These are phyloP conservation scores for Motacilla alba DNA, from an alignment of 2,113 vertebrate genomes.

Conservation along the genomic window DNA sequence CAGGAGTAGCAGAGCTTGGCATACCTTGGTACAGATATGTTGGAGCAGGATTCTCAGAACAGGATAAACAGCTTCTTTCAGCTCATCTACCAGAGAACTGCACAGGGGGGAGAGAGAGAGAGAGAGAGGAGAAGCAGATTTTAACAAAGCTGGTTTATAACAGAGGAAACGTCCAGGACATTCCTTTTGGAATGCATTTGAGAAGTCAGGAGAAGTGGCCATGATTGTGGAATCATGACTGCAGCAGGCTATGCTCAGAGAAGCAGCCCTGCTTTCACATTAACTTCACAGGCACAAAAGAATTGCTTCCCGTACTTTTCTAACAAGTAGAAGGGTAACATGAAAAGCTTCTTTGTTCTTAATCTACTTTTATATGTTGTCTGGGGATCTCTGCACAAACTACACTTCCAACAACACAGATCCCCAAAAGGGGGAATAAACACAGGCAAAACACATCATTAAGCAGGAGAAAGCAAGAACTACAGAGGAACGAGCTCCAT, in stretches of 20 bases:
- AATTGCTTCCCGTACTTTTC: neutral
- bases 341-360: neutral
- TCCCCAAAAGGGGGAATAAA: neutral
- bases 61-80: neutral
- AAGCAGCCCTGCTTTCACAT: neutral
- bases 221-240: neutral
- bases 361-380: neutral
- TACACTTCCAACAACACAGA: neutral
- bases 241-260: neutral
- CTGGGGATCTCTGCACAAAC: neutral
- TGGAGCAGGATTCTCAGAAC: neutral
- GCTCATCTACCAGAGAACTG: neutral
- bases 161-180: neutral
- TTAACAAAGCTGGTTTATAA: neutral
- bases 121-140: neutral
- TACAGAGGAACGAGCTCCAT: neutral
- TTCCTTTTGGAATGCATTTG: neutral
- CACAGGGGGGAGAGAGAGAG: neutral
- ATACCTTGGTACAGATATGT: slow-evolving; percentile 75
- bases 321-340: neutral
- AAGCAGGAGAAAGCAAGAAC: neutral
- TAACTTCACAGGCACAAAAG: neutral
- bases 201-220: neutral
- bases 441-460: neutral
- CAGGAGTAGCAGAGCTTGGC: neutral